A percentile compares a stretch with the other conserved stretches of the same genome.
Evolutionary conservation across 2,797 vertebrate species (phyloP).

Genomic region (Girardinus metallicus): DNA sequence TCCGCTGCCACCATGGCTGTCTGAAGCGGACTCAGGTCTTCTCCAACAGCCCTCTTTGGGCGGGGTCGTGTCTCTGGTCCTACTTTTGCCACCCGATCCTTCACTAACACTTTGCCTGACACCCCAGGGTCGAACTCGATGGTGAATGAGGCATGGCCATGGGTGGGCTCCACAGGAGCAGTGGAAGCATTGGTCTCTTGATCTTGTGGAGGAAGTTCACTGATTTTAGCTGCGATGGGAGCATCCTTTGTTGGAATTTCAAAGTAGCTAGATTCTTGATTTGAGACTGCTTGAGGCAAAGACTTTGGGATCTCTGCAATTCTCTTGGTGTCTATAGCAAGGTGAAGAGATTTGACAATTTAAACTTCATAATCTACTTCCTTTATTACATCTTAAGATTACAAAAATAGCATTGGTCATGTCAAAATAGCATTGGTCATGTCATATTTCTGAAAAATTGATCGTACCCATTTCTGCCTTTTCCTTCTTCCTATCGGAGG

Average conservation of each 20-base stretch:
- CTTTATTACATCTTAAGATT: no score
- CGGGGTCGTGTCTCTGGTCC: constrained; percentile 88
- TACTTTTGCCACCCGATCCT: constrained; percentile 89
- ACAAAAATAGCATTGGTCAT: neutral
- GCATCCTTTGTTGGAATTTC: constrained; percentile 94
- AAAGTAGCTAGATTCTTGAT: constrained; percentile 94
- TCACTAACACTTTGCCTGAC: constrained; percentile 88
- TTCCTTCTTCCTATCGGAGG: constrained; percentile 80
- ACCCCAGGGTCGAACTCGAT: constrained; percentile 93
- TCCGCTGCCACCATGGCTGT: constrained; percentile 94
- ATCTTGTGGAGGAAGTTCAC: constrained; percentile 85
- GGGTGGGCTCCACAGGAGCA: constrained; percentile 63
- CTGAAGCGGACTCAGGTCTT: constrained; percentile 92
- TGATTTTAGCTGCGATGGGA: constrained; percentile 73
- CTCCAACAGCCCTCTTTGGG: constrained; percentile 84
- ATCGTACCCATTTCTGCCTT: constrained; percentile 79
- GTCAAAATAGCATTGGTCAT: neutral
- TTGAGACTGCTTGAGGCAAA: constrained; percentile 77
- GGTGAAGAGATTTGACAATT: neutral
- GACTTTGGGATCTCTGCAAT: constrained; percentile 75
- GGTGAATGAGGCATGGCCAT: constrained; percentile 94
- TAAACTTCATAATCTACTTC: neutral
- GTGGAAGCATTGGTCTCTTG: constrained; percentile 76
- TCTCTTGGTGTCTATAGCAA: constrained; percentile 75
- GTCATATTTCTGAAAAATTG: neutral